A percentile compares a stretch with the other conserved stretches of the same genome.
Evolutionary conservation across 2,797 vertebrate species (phyloP).

Genomic region (Rhinichthys osculus): DNA sequence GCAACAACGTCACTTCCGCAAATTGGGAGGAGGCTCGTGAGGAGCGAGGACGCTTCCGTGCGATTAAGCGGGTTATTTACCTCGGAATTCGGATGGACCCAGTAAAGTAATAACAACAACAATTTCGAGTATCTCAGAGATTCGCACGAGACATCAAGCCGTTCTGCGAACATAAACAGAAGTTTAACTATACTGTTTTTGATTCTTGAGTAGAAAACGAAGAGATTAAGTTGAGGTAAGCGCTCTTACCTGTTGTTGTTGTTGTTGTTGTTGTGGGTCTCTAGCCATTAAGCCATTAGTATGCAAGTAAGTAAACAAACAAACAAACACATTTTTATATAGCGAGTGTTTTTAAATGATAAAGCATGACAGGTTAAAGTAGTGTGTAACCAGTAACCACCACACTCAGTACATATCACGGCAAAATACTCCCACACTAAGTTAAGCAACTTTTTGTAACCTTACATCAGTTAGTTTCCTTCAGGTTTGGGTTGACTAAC

Average conservation of each 20-base stretch:
- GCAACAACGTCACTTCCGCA: constrained; percentile 44
- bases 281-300: background rate
- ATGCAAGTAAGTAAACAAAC: background rate
- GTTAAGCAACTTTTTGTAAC: background rate
- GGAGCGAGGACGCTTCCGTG: constrained; percentile 20
- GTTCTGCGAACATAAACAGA: too few relatives aligned
- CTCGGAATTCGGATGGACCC: background rate
- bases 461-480: background rate
- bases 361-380: background rate
- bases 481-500: background rate
- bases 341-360: background rate
- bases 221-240: constrained; percentile 34
- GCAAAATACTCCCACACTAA: background rate
- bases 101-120: background rate
- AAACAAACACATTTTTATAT: background rate
- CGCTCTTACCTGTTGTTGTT: constrained; percentile 6
- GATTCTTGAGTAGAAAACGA: background rate
- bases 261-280: background rate
- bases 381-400: too few relatives aligned
- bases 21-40: background rate
- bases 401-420: background rate
- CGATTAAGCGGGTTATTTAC: constrained; percentile 21
- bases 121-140: background rate
- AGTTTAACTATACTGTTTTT: background rate
- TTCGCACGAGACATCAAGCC: too few relatives aligned